phyloP scores from a whole-genome alignment of 2,113 vertebrate genomes.

The Okapia johnstoni region DNA sequence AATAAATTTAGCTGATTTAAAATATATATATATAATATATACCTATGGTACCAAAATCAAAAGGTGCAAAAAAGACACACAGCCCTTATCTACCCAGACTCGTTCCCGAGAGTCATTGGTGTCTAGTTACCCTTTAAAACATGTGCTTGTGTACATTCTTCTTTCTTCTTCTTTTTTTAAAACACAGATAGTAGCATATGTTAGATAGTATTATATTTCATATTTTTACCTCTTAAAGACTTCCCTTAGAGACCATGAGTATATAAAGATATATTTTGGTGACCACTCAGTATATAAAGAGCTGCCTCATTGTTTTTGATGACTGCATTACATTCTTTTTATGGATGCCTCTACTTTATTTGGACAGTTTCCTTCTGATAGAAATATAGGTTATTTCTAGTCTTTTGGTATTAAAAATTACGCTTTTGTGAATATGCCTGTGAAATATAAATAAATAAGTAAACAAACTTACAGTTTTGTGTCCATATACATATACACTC shows the following conservation, averaged over 20 bases:
- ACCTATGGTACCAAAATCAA: not conserved
- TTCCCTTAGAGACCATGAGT: not conserved
- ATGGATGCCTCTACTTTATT: not conserved
- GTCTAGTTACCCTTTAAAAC: not conserved
- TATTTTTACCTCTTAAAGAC: not conserved
- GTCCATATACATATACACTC: not conserved
- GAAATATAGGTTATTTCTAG: not conserved
- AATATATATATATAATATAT: not conserved
- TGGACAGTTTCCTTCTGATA: not conserved
- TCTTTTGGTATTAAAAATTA: not conserved
- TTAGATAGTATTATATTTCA: not conserved
- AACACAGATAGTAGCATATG: not conserved
- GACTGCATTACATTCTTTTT: not conserved
- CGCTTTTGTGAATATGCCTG: not conserved
- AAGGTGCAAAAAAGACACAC: not conserved
- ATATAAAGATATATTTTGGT: not conserved
- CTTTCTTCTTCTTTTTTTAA: not conserved
- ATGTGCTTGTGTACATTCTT: not conserved
- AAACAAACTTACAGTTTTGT: not conserved
- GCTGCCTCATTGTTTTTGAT: not conserved
- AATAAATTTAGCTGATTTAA: not conserved
- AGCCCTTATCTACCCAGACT: not conserved
- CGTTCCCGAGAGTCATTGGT: not conserved
- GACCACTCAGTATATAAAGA: not conserved
- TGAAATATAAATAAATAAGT: not conserved